Evolutionary conservation across 2,888 invertebrate genomes (phyloP), one percentile per base, ranked within the genome.

Genomic region (Trichopoda pennipes): DNA sequence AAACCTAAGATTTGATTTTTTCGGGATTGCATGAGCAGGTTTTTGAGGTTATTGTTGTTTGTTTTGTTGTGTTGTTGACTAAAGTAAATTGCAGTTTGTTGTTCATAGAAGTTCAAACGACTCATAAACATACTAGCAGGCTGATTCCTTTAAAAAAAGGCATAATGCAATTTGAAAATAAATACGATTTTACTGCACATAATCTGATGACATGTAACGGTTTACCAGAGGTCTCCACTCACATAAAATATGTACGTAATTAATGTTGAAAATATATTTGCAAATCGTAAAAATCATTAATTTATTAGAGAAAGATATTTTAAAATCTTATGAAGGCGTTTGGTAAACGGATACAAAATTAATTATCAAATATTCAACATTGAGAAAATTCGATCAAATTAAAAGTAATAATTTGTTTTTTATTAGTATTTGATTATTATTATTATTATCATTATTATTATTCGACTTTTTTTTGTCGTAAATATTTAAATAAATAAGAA

Each of bases 161-260:
- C 19, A 64, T 9, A 49, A 23, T 49, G 16, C 64, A 53, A 53
- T 32, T 56, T 35, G 32, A 69, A 75, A 66, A 75, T 51, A 56
- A 74, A 69, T 61, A 64, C 69, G 55, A 51, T 53, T 70, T 70
- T 56, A 66, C 55, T 47, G 73, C 17, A 42, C 51, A 74, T 56
- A 78, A 81, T 74, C 69, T 77, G 82, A 76, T 82, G 79, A 76
- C 82, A 82, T 72, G 56, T 82, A 82, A 82, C 82, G 82, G 82
- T 75, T 78, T 61, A 58, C 44, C 69, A 42, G 63, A 53, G 61
- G 77, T 51, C 64, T 47, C 63, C 23, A 58, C 64, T 38, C 12
- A 17, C 68, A 51, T 77, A 42, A 81, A 64, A 35, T 64, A 73
- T 53, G 56, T 28, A 28, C 38, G 68, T 61, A 81, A 77, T 81